These are phyloP conservation scores for Mamestra configurata DNA, from an alignment of 1,140 invertebrate species.

Conservation along the genomic window DNA sequence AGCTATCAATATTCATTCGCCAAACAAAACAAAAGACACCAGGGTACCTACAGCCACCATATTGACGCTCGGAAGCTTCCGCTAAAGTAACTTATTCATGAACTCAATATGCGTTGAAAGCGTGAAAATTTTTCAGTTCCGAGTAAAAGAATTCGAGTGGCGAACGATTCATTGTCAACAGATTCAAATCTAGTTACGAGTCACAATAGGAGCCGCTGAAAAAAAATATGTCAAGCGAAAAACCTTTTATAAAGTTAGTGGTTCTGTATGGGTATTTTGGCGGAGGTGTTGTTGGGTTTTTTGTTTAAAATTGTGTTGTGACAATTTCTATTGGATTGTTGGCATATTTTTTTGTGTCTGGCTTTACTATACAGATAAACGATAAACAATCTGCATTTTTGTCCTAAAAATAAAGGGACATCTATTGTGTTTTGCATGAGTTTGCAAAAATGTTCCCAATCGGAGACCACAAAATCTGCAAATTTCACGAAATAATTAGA, in stretches of 20 bases:
- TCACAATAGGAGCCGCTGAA: conserved; percentile 16
- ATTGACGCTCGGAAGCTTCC: neutral
- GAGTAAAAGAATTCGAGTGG: conserved; percentile 9
- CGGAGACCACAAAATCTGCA: no score
- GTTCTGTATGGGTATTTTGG: conserved; percentile 8
- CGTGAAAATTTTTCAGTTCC: conserved; percentile 26
- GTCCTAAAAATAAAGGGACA: no score
- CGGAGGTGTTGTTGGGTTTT: neutral
- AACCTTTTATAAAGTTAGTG: conserved; percentile 33
- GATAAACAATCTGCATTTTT: no score
- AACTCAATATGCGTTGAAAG: conserved; percentile 33
- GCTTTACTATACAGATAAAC: no score
- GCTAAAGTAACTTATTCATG: conserved; percentile 27
- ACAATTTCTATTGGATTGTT: no score
- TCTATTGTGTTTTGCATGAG: no score
- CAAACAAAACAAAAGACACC: conserved; percentile 30
- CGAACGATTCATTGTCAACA: conserved; percentile 35
- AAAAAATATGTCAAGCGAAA: conserved; percentile 17
- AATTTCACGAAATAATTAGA: no score
- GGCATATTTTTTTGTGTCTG: no score
- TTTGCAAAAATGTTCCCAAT: no score
- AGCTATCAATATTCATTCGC: neutral
- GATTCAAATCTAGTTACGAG: conserved; percentile 38
- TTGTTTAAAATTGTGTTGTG: neutral
- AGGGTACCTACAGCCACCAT: neutral